Evolutionary conservation across 2,888 invertebrate genomes (phyloP).

Genomic region (Parnassius orleans): DNA sequence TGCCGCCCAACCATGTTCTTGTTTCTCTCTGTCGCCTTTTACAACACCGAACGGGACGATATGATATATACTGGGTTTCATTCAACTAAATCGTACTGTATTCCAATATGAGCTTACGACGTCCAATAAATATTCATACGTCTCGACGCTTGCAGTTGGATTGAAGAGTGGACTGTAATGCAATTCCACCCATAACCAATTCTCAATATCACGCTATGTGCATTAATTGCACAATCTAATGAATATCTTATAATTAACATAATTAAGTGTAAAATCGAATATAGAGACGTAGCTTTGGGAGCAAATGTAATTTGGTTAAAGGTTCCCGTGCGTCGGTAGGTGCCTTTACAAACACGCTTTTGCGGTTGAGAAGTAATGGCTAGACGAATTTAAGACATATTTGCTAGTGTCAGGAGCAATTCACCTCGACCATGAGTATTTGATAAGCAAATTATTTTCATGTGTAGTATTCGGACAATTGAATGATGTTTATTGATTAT

Average conservation of each 20-base stretch:
- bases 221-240: conserved; percentile 5
- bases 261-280: conserved; percentile 12
- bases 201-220: conserved; percentile 5
- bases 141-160: conserved; percentile 26
- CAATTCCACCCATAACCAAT: conserved; percentile 21
- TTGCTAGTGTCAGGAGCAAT: not conserved
- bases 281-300: not conserved
- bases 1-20: no score
- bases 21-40: no score
- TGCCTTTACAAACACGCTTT: conserved; percentile 14
- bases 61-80: no score
- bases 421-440: not conserved
- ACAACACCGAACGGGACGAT: no score
- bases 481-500: conserved; percentile 26
- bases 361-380: not conserved
- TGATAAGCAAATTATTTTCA: not conserved
- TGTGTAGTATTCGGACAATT: not conserved
- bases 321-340: conserved; percentile 17
- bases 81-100: not conserved
- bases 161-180: conserved; percentile 27
- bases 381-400: conserved; percentile 4
- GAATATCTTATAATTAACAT: not conserved
- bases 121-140: conserved; percentile 26
- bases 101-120: conserved; percentile 10
- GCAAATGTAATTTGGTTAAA: conserved; percentile 18